Percentiles rank a stretch among this genome's conserved stretches.
phyloP scores from a whole-genome alignment of 2,888 invertebrate species.

The Gordius sp. region DNA sequence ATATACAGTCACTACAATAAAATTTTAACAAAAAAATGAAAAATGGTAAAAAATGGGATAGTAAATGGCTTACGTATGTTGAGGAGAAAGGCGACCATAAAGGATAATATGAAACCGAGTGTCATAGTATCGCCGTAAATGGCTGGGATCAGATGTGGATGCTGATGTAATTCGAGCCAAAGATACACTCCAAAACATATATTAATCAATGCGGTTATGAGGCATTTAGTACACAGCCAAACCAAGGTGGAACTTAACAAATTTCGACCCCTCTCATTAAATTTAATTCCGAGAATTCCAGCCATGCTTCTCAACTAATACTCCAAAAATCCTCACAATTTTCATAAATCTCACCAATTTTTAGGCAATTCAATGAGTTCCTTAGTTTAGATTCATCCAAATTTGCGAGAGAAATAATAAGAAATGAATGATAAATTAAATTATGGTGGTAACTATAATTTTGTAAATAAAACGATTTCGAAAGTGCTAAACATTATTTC shows the following conservation, averaged over 20 bases:
- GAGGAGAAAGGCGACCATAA: not conserved
- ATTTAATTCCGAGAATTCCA: not conserved
- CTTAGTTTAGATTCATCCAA: too few species aligned
- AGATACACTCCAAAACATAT: not conserved
- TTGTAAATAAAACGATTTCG: too few species aligned
- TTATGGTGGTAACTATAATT: too few species aligned
- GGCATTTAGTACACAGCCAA: not conserved
- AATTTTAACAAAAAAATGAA: too few species aligned
- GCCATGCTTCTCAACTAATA: not conserved
- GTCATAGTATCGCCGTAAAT: not conserved
- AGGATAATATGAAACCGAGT: not conserved
- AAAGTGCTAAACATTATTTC: too few species aligned
- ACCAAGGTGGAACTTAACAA: not conserved
- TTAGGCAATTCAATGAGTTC: too few species aligned
- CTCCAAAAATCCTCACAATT: too few species aligned
- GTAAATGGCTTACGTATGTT: not conserved
- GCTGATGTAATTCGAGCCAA: slow-evolving; percentile 5
- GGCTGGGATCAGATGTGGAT: not conserved
- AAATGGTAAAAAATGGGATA: too few species aligned
- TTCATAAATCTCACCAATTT: too few species aligned
- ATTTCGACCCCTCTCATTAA: not conserved
- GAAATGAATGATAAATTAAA: too few species aligned
- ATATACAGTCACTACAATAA: too few species aligned
- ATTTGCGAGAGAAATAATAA: too few species aligned
- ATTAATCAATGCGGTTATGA: not conserved